Percentiles rank a stretch among this genome's conserved stretches.
phyloP scores from a whole-genome alignment of 2,113 vertebrate species.

The Triplophysa rosa region DNA sequence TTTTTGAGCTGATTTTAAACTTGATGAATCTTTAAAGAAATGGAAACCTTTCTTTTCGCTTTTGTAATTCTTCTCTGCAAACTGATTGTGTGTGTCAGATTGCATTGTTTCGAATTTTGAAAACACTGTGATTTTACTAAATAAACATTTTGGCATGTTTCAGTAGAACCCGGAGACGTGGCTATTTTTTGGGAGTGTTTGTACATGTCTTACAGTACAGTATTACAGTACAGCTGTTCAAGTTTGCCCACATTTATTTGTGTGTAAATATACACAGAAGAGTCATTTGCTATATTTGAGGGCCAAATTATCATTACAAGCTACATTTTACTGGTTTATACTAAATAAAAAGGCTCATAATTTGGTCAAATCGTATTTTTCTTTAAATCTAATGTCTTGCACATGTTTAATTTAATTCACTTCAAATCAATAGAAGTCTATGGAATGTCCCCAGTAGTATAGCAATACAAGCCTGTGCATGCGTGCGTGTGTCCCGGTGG shows the following conservation, averaged over 20 bases:
- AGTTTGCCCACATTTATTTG: neutral
- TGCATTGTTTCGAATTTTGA: conserved; percentile 53
- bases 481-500: too few relatives aligned
- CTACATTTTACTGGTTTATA: too few relatives aligned
- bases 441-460: too few relatives aligned
- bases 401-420: too few relatives aligned
- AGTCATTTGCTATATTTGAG: neutral
- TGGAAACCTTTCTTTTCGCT: conserved; percentile 5
- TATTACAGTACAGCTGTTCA: neutral
- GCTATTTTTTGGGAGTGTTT: conserved; percentile 56
- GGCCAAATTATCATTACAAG: too few relatives aligned
- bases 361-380: too few relatives aligned
- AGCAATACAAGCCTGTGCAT: too few relatives aligned
- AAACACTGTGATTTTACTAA: conserved; percentile 66
- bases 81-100: conserved; percentile 50
- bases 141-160: conserved; percentile 66
- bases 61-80: conserved; percentile 35
- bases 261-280: conserved; percentile 2
- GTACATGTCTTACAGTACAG: neutral
- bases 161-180: conserved; percentile 65
- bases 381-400: too few relatives aligned
- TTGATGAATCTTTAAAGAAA: conserved; percentile 15
- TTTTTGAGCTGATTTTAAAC: neutral
- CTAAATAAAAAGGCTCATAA: too few relatives aligned
- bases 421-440: neutral